phyloP scores from a whole-genome alignment of 1,140 invertebrate species.

The Caenorhabditis inopinata region DNA sequence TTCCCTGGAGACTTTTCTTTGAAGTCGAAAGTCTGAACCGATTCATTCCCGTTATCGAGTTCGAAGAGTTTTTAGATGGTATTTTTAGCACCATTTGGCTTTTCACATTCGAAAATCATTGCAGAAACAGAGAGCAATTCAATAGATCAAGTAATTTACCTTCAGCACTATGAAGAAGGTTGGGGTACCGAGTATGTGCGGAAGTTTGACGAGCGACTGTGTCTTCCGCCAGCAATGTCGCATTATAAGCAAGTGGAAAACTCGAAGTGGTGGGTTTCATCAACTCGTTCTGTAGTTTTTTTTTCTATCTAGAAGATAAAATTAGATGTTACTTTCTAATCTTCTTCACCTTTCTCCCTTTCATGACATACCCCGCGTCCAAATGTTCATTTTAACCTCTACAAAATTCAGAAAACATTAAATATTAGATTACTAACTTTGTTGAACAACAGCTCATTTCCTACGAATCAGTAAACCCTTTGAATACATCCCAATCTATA shows the following conservation, averaged over 20 bases:
- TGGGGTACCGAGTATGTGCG: slow-evolving; percentile 81
- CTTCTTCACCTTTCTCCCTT: no score
- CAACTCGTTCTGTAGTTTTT: not conserved
- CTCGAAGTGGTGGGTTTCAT: slow-evolving; percentile 54
- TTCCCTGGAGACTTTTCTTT: slow-evolving; percentile 81
- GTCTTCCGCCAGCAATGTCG: slow-evolving; percentile 63
- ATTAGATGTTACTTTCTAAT: no score
- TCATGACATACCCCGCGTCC: no score
- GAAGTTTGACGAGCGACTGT: slow-evolving; percentile 75
- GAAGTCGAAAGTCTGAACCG: slow-evolving; percentile 77
- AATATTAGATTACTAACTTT: no score
- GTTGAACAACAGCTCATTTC: no score
- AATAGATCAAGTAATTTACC: slow-evolving; percentile 78
- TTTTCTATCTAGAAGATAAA: not conserved
- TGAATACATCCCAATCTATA: no score
- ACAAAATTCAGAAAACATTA: no score
- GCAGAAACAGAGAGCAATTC: slow-evolving; percentile 67
- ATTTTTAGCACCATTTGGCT: no score
- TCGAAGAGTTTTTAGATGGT: slow-evolving; percentile 76
- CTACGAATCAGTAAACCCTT: no score
- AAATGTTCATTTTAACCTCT: no score
- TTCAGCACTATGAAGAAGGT: slow-evolving; percentile 83
- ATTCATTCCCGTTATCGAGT: slow-evolving; percentile 84
- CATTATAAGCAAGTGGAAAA: slow-evolving; percentile 64
- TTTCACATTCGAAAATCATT: no score